Conservation (phyloP, 2,113 vertebrate genomes). For the Nothocercus nigrocapillus region DNA sequence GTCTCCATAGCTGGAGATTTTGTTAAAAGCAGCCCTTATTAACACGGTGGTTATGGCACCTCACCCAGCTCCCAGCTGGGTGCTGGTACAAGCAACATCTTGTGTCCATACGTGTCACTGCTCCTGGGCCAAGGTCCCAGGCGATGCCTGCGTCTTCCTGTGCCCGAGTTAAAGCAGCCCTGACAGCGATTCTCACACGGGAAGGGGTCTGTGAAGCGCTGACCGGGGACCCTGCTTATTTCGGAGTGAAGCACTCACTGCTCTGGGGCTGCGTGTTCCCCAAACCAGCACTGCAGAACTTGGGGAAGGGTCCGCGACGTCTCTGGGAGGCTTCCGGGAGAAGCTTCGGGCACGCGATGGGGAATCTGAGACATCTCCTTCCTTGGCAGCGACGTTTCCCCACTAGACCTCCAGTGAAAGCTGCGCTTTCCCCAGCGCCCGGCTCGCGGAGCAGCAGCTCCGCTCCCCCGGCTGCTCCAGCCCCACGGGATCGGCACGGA, state of each 20-base stretch:
- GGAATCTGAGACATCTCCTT: background rate
- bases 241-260: background rate
- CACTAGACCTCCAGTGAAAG: background rate
- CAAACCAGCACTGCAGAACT: background rate
- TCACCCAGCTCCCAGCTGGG: background rate
- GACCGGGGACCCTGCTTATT: rapidly evolving
- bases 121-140: background rate
- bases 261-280: rapidly evolving
- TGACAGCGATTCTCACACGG: background rate
- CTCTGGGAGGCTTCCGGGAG: too few species aligned
- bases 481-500: background rate
- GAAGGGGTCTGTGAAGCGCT: background rate
- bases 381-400: background rate
- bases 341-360: background rate
- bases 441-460: background rate
- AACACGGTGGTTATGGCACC: background rate
- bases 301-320: too few species aligned
- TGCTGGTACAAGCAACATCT: background rate
- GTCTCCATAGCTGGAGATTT: too few species aligned
- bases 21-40: too few species aligned
- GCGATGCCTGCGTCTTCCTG: rapidly evolving
- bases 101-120: background rate
- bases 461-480: background rate
- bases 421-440: background rate
- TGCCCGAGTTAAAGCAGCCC: background rate